These are phyloP conservation scores for Pherbina coryleti DNA, from an alignment of 2,888 invertebrate species.

Conservation along the genomic window DNA sequence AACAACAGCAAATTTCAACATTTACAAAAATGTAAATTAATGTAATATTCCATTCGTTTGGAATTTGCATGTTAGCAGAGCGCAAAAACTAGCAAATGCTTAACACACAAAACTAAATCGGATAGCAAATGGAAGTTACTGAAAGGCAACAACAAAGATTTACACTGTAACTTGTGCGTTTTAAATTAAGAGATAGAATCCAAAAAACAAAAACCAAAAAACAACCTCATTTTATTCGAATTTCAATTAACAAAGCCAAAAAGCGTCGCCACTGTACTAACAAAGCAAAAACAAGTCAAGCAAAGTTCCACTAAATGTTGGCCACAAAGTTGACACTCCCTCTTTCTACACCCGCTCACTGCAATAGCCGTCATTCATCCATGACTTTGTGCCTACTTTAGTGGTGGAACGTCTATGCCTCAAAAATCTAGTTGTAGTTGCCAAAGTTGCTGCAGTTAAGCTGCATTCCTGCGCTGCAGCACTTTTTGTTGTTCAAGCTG, in stretches of 20 bases:
- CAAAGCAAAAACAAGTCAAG: conserved; percentile 3
- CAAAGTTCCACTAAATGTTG: not conserved
- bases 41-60: conserved; percentile 8
- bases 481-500: not conserved
- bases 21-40: conserved; percentile 6
- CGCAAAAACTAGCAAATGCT: not conserved
- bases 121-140: not conserved
- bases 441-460: not conserved
- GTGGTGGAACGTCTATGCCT: not conserved
- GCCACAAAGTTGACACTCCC: not conserved
- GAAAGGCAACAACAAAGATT: not conserved
- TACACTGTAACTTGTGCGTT: too few relatives aligned
- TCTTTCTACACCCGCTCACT: not conserved
- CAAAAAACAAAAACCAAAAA: not conserved
- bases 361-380: not conserved
- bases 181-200: not conserved
- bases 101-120: not conserved
- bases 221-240: not conserved
- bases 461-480: not conserved
- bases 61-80: not conserved
- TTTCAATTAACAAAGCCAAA: conserved; percentile 1
- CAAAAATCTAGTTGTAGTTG: conserved; percentile 34
- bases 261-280: not conserved
- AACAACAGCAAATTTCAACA: conserved; percentile 18
- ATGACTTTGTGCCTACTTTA: not conserved